Evolutionary conservation across 2,113 vertebrate genomes (phyloP), one percentile per base, ranked within the genome.

Genomic region (Lagopus muta): DNA sequence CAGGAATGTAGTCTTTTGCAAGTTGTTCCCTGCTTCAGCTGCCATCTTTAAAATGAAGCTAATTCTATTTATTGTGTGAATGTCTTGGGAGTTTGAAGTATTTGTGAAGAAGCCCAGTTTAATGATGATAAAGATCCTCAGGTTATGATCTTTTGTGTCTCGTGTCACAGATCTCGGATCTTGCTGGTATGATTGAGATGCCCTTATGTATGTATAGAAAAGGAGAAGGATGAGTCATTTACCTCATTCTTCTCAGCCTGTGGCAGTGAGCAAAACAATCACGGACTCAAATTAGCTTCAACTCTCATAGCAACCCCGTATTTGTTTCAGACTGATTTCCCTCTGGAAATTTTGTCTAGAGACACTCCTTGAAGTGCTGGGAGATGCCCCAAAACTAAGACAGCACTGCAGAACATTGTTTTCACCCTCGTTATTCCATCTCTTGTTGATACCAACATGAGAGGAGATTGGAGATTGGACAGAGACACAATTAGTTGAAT

Each of bases 1-100:
- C 9, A 5, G 19, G 27, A 36, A 11, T 66, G 27, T 7, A 7
- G 62, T 75, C 28, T 78, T 86, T 60, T 62, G 7, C 22, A 87
- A 60, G 54, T 93, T 66, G 22, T 70, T 91, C 71, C 36, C 45
- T 87, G n/a, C 22, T 72, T 89, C 58, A 69, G 15, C 67, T 89
- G 40, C 67, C 36, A 76, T 66, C 48, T 96, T 93, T 95, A 54
- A 96, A 87, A 85, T 21, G 19, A 21, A 42, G 40, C 21, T 84
- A 73, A 85, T 87, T 54, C 21, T 54, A 81, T 74, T 88, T 20
- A 28, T 67, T 40, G 25, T 62, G 78, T 70, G 55, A 78, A 84
- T 25, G n/a, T 82, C 42, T 45, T 4, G 0, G 47, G 50, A 85
- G 16, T 11, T 82, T 12, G 69, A 91, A 76, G n/a, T 42, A 34